Percentiles rank a stretch among this genome's conserved stretches.
phyloP scores from a whole-genome alignment of 1,140 invertebrate genomes.

The Dysdera silvatica region DNA sequence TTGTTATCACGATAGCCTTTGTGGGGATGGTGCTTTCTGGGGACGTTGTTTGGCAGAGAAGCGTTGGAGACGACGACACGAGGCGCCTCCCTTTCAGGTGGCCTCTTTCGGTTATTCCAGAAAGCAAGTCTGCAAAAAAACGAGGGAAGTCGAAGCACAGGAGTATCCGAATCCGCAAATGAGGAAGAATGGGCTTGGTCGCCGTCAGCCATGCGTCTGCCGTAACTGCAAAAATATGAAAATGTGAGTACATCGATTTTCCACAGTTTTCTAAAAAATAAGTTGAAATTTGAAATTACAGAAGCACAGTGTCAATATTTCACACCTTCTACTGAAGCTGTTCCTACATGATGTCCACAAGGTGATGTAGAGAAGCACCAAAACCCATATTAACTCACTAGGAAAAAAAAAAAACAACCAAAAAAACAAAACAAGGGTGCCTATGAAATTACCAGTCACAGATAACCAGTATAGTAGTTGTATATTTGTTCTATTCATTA shows the following conservation, averaged over 20 bases:
- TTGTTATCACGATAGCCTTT: conserved; percentile 63
- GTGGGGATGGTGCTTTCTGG: conserved; percentile 73
- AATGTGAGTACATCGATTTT: neutral
- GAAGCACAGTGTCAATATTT: too few species aligned
- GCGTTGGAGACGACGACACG: conserved; percentile 42
- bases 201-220: conserved; percentile 5
- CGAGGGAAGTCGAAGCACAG: conserved; percentile 4
- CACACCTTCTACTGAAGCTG: too few species aligned
- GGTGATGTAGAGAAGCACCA: too few species aligned
- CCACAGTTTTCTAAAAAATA: too few species aligned
- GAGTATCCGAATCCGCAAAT: neutral
- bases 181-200: neutral
- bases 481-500: too few species aligned
- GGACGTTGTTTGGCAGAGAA: conserved; percentile 41
- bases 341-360: too few species aligned
- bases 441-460: too few species aligned
- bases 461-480: too few species aligned
- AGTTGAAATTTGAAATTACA: too few species aligned
- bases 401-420: too few species aligned
- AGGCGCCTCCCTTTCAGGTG: conserved; percentile 9
- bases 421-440: too few species aligned
- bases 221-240: neutral
- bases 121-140: neutral
- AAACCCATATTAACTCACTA: too few species aligned
- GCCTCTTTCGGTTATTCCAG: conserved; percentile 6